Base-by-base conservation (phyloP, 30 jellyfish, hydroid and myxozoan species). In the Catostylus mosaicus region DNA sequence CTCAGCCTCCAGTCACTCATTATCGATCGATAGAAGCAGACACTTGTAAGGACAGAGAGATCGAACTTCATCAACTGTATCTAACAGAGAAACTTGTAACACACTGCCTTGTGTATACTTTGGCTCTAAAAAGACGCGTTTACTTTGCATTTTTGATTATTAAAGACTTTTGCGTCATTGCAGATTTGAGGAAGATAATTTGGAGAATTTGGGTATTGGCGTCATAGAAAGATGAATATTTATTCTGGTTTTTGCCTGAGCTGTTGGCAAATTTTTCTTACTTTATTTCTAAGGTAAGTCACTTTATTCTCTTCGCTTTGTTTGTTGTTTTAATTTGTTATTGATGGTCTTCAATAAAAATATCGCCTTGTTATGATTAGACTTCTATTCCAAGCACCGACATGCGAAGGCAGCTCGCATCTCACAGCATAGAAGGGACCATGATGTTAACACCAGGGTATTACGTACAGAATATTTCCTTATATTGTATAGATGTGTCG, bases 201-300 rank as follows among this genome's bases (percentile, higher is more conserved):
- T 9, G 63, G 26, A 50, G 24, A 27, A 50, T 8, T 18, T 5
- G 63, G 63, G 20, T 27, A 50, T 18, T 18, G 24, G 20, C 14
- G 7, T 40, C 20, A 27, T 65, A 48, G 69, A 60, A 82, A 57
- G 37, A 82, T 82, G 92, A 70, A 83, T 48, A 32, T 63, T 3
- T 30, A 52, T 35, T 56, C 73, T 18, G 57, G 62, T n/a, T 43
- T 32, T 26, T 20, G 30, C 80, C 48, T 82, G 80, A 60, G 86
- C 64, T 82, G 65, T 82, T 82, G 86, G 79, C 92, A 82, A 70
- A 71, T 82, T 14, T 6, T 82, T 14, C 31, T 82, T 51, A 27
- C 86, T 29, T 40, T 82, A 31, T 69, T 68, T 69, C 47, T 82
- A 43, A 52, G 86, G 92, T 82, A 35, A 68, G 86, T 43, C 5